A percentile compares a stretch with the other conserved stretches of the same genome.
Evolutionary conservation across 2,797 vertebrate genomes (phyloP).

Genomic region (Enteromius trimaculatus): DNA sequence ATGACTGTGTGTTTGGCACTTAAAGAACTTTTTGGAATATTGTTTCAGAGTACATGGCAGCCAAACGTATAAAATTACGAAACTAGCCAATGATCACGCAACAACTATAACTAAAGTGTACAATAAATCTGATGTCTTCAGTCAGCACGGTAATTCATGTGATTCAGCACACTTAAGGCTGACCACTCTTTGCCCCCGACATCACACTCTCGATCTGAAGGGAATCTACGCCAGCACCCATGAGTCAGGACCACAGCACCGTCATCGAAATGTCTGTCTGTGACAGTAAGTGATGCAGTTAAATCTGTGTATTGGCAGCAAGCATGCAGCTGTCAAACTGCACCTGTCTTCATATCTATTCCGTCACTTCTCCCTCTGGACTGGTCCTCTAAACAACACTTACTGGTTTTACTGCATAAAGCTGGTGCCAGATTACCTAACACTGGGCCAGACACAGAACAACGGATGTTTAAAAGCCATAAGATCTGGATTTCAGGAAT

Average conservation of each 20-base stretch:
- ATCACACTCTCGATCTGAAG: slow-evolving; percentile 19
- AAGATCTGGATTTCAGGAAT: slow-evolving; percentile 33
- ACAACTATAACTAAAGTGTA: slow-evolving; percentile 7
- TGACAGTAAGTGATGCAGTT: neutral
- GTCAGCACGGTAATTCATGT: slow-evolving; percentile 31
- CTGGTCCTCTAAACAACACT: slow-evolving; percentile 12
- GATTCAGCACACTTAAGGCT: slow-evolving; percentile 43
- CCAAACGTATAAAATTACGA: slow-evolving; percentile 9
- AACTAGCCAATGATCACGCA: neutral
- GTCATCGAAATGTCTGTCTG: neutral
- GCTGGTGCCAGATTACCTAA: slow-evolving; percentile 21
- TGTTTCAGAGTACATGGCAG: neutral
- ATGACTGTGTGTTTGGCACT: slow-evolving; percentile 6
- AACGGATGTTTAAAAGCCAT: slow-evolving; percentile 42
- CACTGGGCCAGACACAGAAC: slow-evolving; percentile 34
- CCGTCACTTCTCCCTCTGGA: slow-evolving; percentile 16
- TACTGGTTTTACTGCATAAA: slow-evolving; percentile 18
- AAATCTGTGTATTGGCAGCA: slow-evolving; percentile 22
- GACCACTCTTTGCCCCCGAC: slow-evolving; percentile 13
- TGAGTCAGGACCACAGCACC: slow-evolving; percentile 15
- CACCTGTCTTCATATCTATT: slow-evolving; percentile 15
- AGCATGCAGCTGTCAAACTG: slow-evolving; percentile 1
- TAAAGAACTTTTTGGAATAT: neutral
- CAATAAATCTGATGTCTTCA: slow-evolving; percentile 6
- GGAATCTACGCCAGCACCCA: neutral